Percentiles rank a stretch among this genome's conserved stretches.
phyloP scores from a whole-genome alignment of 2,888 invertebrate genomes.

The Cantharis rufa region DNA sequence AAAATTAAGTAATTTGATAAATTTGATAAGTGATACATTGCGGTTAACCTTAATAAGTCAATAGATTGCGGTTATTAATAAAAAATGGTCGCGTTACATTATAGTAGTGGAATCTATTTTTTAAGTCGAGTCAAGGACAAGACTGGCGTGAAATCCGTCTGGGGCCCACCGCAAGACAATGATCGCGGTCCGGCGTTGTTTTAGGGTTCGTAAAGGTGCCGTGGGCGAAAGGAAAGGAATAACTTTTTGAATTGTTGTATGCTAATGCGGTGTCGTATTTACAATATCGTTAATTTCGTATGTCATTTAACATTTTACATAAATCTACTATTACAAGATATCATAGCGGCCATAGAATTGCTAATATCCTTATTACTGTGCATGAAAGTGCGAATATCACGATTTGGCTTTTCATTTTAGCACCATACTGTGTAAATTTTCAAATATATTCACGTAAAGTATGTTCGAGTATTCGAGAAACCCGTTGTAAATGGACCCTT shows the following conservation, averaged over 20 bases:
- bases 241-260: background rate
- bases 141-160: background rate
- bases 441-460: background rate
- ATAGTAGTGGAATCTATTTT: background rate
- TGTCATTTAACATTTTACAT: slow-evolving; percentile 5
- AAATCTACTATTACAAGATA: slow-evolving; percentile 14
- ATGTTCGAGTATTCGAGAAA: background rate
- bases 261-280: background rate
- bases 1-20: background rate
- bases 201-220: background rate
- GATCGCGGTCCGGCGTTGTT: background rate
- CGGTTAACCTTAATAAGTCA: background rate
- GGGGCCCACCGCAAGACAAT: background rate
- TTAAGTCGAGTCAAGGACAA: background rate
- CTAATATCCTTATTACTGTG: slow-evolving; percentile 19
- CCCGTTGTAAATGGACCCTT: background rate
- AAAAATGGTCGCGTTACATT: background rate
- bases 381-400: slow-evolving; percentile 26
- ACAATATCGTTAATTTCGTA: background rate
- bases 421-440: background rate
- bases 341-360: slow-evolving; percentile 17
- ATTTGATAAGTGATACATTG: background rate
- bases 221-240: background rate
- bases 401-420: slow-evolving; percentile 22
- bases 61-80: background rate